Evolutionary conservation across 1,140 invertebrate species (phyloP), one percentile per base, ranked within the genome.

Genomic region (Pseudomyrmex gracilis): DNA sequence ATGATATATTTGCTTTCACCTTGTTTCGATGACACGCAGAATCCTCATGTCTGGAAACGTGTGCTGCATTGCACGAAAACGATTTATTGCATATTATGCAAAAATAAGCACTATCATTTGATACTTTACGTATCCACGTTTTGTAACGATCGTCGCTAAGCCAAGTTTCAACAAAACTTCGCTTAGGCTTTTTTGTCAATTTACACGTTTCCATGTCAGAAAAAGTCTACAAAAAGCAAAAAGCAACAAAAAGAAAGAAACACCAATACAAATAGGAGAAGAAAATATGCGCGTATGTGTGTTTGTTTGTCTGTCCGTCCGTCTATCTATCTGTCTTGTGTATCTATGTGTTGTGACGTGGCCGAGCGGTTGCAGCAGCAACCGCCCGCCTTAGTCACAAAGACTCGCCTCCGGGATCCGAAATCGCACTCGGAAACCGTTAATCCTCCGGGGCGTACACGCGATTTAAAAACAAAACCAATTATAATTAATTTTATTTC

Each of bases 71-170:
- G 20, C 58, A 60, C 9, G 58, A 60, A 24, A 24, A 24, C 10
- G 9, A 12, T 22, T 60, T 60, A 60, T 24, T 24, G 9, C 58
- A 60, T 22, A 60, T 12, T 2, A 24, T 60, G 4, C 58, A 60
- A 60, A 24, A 3, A 24, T 12, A 60, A 1, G 1, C 20, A 4
- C 20, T 60, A 60, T 34, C 58, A 3, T 2, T 10, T 8, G 58
- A 22, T 60, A 60, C 58, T 60, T 60, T 22, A 10, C 22, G 58
- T 60, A 60, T 60, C 58, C 20, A 60, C 10, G 58, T 24, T 34
- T 60, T 24, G 3, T 12, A 22, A 0, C 58, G 20, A 24, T 24
- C 22, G 13, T 57, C 15, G 9, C 5, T 60, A 22, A 60, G 58
- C 58, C 58, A 60, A 60, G 57, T 0, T 0, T 58, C 17, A 22